Conservation (phyloP, 2,888 invertebrate genomes). For the Matsumyia berberina region DNA sequence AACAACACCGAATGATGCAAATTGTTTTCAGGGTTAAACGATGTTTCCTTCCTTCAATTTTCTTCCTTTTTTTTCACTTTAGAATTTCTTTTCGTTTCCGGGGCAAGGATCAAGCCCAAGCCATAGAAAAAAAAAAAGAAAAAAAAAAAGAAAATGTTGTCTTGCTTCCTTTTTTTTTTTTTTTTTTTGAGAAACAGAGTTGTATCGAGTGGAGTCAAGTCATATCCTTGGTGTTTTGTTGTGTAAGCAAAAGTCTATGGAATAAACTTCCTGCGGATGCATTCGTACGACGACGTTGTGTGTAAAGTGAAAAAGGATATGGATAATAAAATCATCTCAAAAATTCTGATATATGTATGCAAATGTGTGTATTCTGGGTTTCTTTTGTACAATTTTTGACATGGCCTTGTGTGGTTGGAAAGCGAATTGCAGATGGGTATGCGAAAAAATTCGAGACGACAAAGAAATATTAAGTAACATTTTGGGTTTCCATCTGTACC, state of each 20-base stretch:
- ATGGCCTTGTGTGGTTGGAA: slow-evolving; percentile 3
- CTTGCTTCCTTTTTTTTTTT: no score
- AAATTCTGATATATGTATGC: slow-evolving; percentile 46
- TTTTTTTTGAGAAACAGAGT: neutral
- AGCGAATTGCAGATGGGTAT: slow-evolving; percentile 8
- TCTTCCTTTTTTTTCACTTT: slow-evolving; percentile 14
- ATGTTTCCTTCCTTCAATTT: slow-evolving; percentile 25
- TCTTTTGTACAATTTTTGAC: slow-evolving; percentile 22
- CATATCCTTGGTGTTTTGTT: slow-evolving; percentile 16
- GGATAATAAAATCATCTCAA: slow-evolving; percentile 66
- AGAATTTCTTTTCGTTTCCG: slow-evolving; percentile 27
- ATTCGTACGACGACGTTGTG: slow-evolving; percentile 49
- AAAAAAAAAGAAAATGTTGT: no score
- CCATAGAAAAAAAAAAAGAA: slow-evolving; percentile 15
- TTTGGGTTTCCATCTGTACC: neutral
- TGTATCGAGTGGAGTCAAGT: neutral
- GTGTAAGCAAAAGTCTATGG: slow-evolving; percentile 26
- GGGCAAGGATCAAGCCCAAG: slow-evolving; percentile 22
- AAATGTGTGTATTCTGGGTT: slow-evolving; percentile 19
- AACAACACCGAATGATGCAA: slow-evolving; percentile 33
- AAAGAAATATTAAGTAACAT: slow-evolving; percentile 8
- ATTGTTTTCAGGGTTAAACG: slow-evolving; percentile 50
- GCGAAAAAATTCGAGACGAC: neutral
- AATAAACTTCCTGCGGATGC: slow-evolving; percentile 42
- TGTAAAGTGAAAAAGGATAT: slow-evolving; percentile 69